phyloP scores from a whole-genome alignment of 2,797 vertebrate species.

The Percopsis omiscomaycus region DNA sequence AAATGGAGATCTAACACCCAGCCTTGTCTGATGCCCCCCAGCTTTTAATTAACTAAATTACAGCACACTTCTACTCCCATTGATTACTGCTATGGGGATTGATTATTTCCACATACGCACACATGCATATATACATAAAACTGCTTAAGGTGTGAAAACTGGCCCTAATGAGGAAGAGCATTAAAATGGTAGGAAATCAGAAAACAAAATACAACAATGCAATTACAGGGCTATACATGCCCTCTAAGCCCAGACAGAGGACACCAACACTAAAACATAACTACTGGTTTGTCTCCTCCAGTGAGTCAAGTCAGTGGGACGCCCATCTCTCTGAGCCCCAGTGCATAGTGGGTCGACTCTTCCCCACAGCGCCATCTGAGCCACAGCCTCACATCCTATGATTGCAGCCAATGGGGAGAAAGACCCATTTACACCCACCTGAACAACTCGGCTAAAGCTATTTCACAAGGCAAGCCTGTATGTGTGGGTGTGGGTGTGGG shows the following conservation, averaged over 20 bases:
- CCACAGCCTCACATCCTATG: constrained; percentile 27
- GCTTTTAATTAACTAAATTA: constrained; percentile 84
- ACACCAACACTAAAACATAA: constrained; percentile 22
- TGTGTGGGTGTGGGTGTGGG: background rate
- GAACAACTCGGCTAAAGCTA: constrained; percentile 36
- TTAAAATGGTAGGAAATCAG: constrained; percentile 33
- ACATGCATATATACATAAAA: constrained; percentile 12
- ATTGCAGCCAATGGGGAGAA: constrained; percentile 34
- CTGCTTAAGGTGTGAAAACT: constrained; percentile 58
- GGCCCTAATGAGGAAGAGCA: constrained; percentile 53
- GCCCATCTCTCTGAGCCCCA: background rate
- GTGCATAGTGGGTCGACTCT: constrained; percentile 16
- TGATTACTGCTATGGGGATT: constrained; percentile 77
- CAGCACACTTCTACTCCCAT: constrained; percentile 70
- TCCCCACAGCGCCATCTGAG: constrained; percentile 5
- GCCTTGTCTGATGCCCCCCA: constrained; percentile 71
- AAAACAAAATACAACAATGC: constrained; percentile 22
- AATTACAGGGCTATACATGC: constrained; percentile 42
- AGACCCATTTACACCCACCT: constrained; percentile 44
- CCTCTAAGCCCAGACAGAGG: constrained; percentile 51
- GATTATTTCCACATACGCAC: constrained; percentile 62
- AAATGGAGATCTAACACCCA: constrained; percentile 70
- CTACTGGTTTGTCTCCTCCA: constrained; percentile 8
- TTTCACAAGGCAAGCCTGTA: constrained; percentile 33
- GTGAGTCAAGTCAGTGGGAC: background rate